phyloP scores from a whole-genome alignment of 2,113 vertebrate genomes.

The Acinonyx jubatus region DNA sequence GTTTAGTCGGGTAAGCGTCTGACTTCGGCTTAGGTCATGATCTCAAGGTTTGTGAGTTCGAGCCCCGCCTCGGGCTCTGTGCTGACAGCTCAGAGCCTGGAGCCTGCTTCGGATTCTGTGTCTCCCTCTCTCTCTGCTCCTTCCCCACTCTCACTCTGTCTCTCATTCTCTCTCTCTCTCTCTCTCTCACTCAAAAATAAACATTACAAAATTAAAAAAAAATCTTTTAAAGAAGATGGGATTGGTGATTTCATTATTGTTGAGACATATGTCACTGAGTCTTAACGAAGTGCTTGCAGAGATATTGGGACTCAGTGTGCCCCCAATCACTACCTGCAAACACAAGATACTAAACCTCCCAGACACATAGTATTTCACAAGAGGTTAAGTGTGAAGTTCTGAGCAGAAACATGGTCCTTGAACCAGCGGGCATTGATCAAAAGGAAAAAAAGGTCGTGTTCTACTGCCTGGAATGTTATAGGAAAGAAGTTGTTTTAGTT shows the following conservation, averaged over 20 bases:
- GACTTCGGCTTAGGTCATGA: no score
- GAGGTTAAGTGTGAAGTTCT: neutral
- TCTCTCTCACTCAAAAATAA: no score
- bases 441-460: neutral
- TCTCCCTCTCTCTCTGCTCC: no score
- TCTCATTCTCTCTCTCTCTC: no score
- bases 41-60: no score
- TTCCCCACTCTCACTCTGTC: no score
- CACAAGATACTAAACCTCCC: neutral
- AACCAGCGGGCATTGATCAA: neutral
- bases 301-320: neutral
- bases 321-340: neutral
- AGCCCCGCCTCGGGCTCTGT: no score
- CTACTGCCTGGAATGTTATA: neutral
- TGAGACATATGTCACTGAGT: neutral
- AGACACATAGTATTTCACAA: neutral
- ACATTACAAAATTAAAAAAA: no score
- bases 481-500: neutral
- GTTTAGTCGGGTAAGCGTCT: no score
- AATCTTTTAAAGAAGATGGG: neutral
- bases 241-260: constrained; percentile 34
- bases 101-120: no score
- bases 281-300: neutral
- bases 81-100: no score
- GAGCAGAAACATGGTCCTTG: neutral